Evolutionary conservation across 1,140 invertebrate species (phyloP), one percentile per base, ranked within the genome.

Genomic region (Lordiphosa mommai): DNA sequence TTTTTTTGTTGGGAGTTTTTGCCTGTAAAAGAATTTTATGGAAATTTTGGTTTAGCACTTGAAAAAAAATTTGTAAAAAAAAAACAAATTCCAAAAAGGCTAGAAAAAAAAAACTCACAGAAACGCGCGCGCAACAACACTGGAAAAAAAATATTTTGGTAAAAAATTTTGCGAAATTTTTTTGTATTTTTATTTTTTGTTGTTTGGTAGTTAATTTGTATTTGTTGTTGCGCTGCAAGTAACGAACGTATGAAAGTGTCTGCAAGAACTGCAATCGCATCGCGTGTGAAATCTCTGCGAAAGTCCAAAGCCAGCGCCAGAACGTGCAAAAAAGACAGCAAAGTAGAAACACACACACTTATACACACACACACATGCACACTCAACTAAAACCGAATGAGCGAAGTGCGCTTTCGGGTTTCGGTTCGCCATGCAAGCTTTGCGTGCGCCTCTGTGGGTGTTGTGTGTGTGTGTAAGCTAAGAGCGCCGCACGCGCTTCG

Each of bases 241-340:
- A 87, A 88, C 86, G 86, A 82, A 87, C 86, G 86, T 87, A 79
- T 86, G 86, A 86, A 87, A 77, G 86, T 87, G 72, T 87, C 86
- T 88, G 86, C 86, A 88, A 88, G 86, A 88, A 88, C 86, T 88
- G 86, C 86, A 88, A 86, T 79, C 85, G 86, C 86, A 88, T 88
- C 86, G 86, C 86, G 72, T 86, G 76, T 71, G 76, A 87, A 88
- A 88, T 88, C 86, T 88, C 86, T 88, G 86, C 80, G 72, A 88
- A 87, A 88, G 86, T 82, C 86, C 80, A 84, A 86, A 82, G 71
- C 74, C 70, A 72, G 80, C 56, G 80, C 56, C 70, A 70, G 61
- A 65, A 68, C 60, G 64, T 66, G 61, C 77, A 72, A 70, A 84
- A 72, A 71, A 60, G 66, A 65, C 77, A 72, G 66, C 77, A 69